These are phyloP conservation scores for Pelusios castaneus DNA, from an alignment of 2,113 vertebrate genomes.

Conservation along the genomic window DNA sequence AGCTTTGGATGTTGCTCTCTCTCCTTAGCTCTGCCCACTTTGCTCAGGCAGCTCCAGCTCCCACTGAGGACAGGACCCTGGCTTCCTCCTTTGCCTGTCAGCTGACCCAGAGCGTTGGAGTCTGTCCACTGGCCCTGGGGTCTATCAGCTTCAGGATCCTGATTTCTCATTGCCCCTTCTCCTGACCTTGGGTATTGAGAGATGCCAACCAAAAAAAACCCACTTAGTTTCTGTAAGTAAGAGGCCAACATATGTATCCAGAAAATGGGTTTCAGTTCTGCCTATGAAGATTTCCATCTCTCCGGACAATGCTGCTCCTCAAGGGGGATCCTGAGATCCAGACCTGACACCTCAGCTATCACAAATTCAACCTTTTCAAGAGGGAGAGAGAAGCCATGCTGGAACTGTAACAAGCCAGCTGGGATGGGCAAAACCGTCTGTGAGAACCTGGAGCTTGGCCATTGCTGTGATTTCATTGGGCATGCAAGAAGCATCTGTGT, in stretches of 20 bases:
- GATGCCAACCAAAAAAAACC: not conserved
- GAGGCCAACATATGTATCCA: not conserved
- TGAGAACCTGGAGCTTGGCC: constrained; percentile 18
- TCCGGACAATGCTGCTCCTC: not conserved
- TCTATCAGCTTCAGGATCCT: no score
- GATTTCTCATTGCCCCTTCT: no score
- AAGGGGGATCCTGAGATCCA: not conserved
- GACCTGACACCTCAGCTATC: not conserved
- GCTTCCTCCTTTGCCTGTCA: no score
- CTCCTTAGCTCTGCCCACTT: no score
- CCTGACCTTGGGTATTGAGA: no score
- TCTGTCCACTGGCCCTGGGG: no score
- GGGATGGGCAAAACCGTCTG: not conserved
- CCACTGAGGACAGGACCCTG: no score
- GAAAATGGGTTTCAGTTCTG: rapidly evolving
- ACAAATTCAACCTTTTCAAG: not conserved
- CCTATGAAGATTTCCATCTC: rapidly evolving
- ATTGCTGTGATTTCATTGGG: constrained; percentile 23
- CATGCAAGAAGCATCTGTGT: not conserved
- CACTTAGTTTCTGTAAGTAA: no score
- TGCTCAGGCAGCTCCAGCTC: no score
- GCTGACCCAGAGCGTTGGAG: no score
- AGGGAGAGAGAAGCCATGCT: rapidly evolving
- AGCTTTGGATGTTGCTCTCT: no score
- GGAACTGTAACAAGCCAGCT: constrained; percentile 10